Evolutionary conservation across 2,113 vertebrate species (phyloP), one percentile per base, ranked within the genome.

Genomic region (Sapajus apella): DNA sequence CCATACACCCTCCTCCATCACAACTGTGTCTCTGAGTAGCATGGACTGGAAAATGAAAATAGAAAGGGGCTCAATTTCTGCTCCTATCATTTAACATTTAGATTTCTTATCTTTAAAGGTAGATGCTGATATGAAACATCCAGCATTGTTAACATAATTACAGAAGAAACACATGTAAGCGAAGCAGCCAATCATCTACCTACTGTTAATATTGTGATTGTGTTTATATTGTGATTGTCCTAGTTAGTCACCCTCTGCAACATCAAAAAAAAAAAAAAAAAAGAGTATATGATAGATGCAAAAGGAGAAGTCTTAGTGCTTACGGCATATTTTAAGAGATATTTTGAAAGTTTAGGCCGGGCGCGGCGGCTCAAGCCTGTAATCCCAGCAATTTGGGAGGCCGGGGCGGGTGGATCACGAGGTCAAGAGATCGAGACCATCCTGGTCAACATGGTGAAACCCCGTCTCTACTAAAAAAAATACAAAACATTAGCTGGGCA

Each of bases 1-100:
- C 6, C 0, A 1, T 30, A 25, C 5, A 3, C 5, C 4, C 40
- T 13, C 0, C 3, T 66, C 13, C 1, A 66, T 8, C 12, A 6
- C 43, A 9, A 25, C 16, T 45, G 14, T 37, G 72, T 80, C 40
- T 50, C 50, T 64, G 58, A 40, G n/a, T 23, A 82, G 5, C 17
- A 56, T 3, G 30, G 6, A 64, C 37, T 37, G 70, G 43, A 37
- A 52, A 64, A 13, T 23, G 17, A 40, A 77, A 20, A 68, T 9
- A 76, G 25, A 93, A 79, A 32, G 37, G n/a, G 25, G 47, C 3
- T 14, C 47, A 30, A 30, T 73, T 56, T 86, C 73, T 79, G 30
- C 3, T 72, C 72, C 32, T 11, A 27, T 45, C 58, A 30, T 72
- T 77, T 76, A 66, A 56, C 2, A 17, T 66, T 45, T 2, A 50